Evolutionary conservation across 2,113 vertebrate species (phyloP), one percentile per base, ranked within the genome.

Genomic region (Pelodiscus sinensis): DNA sequence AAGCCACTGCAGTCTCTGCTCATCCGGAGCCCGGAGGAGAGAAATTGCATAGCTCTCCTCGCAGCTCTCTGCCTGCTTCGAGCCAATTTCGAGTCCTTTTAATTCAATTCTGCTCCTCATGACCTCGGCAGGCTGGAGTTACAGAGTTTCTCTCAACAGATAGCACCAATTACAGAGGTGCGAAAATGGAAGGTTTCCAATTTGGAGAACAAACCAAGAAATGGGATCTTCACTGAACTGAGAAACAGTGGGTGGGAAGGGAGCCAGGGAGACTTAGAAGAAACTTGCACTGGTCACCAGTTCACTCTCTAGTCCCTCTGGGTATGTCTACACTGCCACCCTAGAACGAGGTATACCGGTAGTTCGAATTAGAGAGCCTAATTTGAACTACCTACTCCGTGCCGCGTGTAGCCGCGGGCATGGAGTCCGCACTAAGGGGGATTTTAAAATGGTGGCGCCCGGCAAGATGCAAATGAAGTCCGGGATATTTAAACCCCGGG

Each of bases 81-180:
- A 97, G 97, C 95, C 97, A 97, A 97, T 97, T 97, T 97, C 96
- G 86, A 80, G 95, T 97, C 92, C 94, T 96, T 97, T 98, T 97
- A 97, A 97, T 98, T 97, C 97, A 98, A 97, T 96, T 97, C 97
- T 90, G 90, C 94, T 97, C 95, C 95, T 92, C 85, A 94, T 98
- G 97, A 98, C 98, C 97, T 95, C 90, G 86, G 93, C 95, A 96
- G 95, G 96, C 94, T 97, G 95, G 94, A 97, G 95, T 95, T 94
- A 78, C 96, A 93, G 96, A 97, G 97, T 97, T 98, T 96, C 97
- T 98, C 97, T 97, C 96, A 97, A 96, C 93, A 92, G 96, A 97
- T 96, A 97, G 97, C 98, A 98, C 98, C 98, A 98, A 98, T 98
- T 98, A 98, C 95, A 44, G 85, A 98, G 96, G 97, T 98, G 98